Evolutionary conservation across 1,140 invertebrate species (phyloP), one percentile per base, ranked within the genome.

Genomic region (Vollenhovia emeryi): DNA sequence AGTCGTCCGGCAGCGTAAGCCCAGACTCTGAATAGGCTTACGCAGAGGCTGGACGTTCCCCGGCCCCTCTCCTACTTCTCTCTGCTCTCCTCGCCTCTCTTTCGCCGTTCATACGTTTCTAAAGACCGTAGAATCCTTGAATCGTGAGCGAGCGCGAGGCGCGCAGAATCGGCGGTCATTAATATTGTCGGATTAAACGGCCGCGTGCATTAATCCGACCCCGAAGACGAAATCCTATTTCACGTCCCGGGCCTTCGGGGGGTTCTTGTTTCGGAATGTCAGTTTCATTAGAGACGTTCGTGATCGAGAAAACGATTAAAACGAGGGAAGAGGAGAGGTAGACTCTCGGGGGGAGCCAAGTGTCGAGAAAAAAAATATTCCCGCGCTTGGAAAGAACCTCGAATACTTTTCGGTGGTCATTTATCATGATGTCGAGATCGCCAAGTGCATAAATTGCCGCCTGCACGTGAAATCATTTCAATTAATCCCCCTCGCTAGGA

Each of bases 161-260:
- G 48, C 71, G 80, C 76, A 75, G 90, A 93, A 93, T 94, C 91
- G 89, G 87, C 83, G 91, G 89, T 93, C 94, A 94, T 94, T 94
- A 94, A 94, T 94, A 93, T 93, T 93, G 93, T 94, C 93, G 94
- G 94, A 94, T 94, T 94, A 94, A 94, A 93, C 91, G 90, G 90
- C 91, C 89, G 87, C 85, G 92, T 87, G 92, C 92, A 94, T 94
- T 94, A 93, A 94, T 94, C 92, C 90, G 84, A 48, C 80, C 89
- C 84, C 86, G 89, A 86, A 91, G 86, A 92, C 89, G 91, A 92
- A 93, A 93, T 93, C 92, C 93, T 93, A 93, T 94, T 94, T 94
- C 93, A 92, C 92, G 90, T 93, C 85, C 87, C 79, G 79, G 87
- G 82, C 88, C 89, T 89, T 85, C 86, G 84, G 66, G 74, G 82